phyloP scores from a whole-genome alignment of 2,113 vertebrate genomes.

The Oenanthe melanoleuca region DNA sequence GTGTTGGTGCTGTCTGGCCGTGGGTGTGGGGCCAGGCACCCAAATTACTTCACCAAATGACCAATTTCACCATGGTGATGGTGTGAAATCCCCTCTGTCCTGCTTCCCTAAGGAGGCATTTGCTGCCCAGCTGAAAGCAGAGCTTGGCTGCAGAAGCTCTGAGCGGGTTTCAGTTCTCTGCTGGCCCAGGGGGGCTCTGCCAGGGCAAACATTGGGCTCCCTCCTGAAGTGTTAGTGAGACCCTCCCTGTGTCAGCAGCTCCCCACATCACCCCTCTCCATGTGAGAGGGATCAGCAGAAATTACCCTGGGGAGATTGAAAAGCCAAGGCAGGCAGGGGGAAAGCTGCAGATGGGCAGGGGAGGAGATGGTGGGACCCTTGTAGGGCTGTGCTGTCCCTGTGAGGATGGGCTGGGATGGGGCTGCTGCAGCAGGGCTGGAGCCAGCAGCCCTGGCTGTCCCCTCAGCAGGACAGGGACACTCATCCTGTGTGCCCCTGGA shows the following conservation, averaged over 20 bases:
- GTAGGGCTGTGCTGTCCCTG: not conserved
- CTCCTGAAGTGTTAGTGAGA: not conserved
- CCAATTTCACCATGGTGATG: not conserved
- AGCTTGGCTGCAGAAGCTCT: rapidly evolving
- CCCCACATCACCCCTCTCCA: not conserved
- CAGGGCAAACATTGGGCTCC: not conserved
- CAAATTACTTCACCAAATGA: not conserved
- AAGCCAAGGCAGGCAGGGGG: not conserved
- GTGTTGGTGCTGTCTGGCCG: not conserved
- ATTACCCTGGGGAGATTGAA: not conserved
- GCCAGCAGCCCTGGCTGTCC: rapidly evolving
- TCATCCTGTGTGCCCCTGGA: rapidly evolving
- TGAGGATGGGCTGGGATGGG: not conserved
- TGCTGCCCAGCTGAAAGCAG: not conserved
- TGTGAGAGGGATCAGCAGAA: rapidly evolving
- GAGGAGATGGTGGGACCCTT: not conserved
- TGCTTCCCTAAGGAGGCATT: not conserved
- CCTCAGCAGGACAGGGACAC: not conserved
- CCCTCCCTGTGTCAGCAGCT: not conserved
- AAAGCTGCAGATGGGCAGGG: not conserved
- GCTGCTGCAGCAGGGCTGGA: not conserved
- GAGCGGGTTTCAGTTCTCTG: not conserved
- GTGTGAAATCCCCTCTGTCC: not conserved
- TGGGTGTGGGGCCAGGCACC: not conserved
- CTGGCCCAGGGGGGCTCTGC: not conserved